phyloP scores from a whole-genome alignment of 1,140 invertebrate genomes.

The Mesaphorura yosii region DNA sequence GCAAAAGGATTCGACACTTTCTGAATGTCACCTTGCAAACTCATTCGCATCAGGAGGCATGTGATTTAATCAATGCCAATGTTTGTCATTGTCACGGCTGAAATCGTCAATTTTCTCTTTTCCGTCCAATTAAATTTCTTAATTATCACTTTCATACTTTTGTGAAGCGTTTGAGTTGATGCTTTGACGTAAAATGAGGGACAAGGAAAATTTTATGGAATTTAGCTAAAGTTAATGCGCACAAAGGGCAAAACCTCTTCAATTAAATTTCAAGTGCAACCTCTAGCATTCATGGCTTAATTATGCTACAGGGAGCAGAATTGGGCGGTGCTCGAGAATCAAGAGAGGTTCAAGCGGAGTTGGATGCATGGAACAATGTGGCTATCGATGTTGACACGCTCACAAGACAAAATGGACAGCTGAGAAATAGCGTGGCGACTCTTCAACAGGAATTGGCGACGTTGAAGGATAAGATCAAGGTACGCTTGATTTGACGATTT shows the following conservation, averaged over 20 bases:
- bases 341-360: slow-evolving; percentile 23
- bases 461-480: slow-evolving; percentile 30
- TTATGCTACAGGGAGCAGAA: slow-evolving; percentile 25
- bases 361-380: slow-evolving; percentile 26
- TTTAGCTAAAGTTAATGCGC: not conserved
- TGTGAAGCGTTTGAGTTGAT: no score
- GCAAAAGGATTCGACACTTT: no score
- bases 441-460: slow-evolving; percentile 30
- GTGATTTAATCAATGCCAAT: no score
- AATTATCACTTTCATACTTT: no score
- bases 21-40: no score
- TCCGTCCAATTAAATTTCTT: no score
- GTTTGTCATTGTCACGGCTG: no score
- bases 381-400: slow-evolving; percentile 27
- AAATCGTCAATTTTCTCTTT: no score
- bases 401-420: slow-evolving; percentile 28
- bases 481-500: slow-evolving; percentile 3
- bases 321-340: slow-evolving; percentile 27
- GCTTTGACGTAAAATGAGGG: no score
- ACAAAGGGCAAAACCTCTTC: not conserved
- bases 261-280: no score
- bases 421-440: slow-evolving; percentile 28
- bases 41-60: no score
- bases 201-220: not conserved
- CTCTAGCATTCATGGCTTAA: not conserved